A percentile compares a stretch with the other conserved stretches of the same genome.
These are phyloP conservation scores for Paradoxurus hermaphroditus DNA, from an alignment of 2,113 vertebrate genomes.

Conservation along the genomic window DNA sequence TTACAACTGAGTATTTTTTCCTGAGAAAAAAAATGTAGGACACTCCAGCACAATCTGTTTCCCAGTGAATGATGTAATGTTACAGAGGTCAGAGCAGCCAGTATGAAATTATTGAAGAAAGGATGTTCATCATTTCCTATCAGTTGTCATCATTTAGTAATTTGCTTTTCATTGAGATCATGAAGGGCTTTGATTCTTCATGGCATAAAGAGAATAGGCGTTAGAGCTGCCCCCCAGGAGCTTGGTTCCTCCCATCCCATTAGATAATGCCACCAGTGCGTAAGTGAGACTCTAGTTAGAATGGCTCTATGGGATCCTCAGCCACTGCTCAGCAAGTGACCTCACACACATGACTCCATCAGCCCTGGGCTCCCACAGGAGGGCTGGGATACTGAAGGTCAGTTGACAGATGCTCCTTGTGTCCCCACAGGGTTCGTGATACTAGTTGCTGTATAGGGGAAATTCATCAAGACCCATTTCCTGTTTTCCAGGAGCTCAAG, in stretches of 20 bases:
- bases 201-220: background rate
- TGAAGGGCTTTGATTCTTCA: background rate
- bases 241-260: background rate
- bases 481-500: background rate
- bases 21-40: background rate
- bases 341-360: background rate
- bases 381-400: background rate
- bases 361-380: background rate
- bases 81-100: background rate
- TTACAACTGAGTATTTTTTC: background rate
- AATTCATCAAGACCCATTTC: background rate
- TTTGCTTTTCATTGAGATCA: background rate
- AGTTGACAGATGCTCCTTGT: background rate
- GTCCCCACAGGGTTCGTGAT: background rate
- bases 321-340: background rate
- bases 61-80: background rate
- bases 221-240: background rate
- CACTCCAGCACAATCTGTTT: background rate
- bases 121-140: background rate
- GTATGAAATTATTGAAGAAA: background rate
- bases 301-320: background rate
- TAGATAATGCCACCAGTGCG: background rate
- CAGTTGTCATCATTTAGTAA: background rate
- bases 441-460: background rate
- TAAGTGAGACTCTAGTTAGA: background rate